These are phyloP conservation scores for Malacoraja senta DNA, from an alignment of 2,797 vertebrate genomes.

Conservation along the genomic window DNA sequence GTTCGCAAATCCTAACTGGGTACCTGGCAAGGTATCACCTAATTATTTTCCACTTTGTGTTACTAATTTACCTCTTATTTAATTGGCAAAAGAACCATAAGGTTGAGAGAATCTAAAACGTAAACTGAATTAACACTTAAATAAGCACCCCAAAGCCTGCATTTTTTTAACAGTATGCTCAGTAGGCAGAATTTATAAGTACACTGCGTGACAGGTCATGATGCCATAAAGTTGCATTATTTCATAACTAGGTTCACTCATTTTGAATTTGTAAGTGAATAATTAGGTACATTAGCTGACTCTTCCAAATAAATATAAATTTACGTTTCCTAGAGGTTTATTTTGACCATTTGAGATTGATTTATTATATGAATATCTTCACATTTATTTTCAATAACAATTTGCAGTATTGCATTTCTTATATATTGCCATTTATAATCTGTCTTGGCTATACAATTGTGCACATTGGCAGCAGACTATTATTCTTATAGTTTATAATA, in stretches of 20 bases:
- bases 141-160: no score
- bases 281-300: not conserved
- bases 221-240: not conserved
- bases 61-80: no score
- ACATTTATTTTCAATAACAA: constrained; percentile 17
- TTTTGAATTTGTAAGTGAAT: constrained; percentile 8
- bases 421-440: not conserved
- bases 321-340: constrained; percentile 17
- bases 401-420: constrained; percentile 15
- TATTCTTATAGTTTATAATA: not conserved
- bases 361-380: constrained; percentile 13
- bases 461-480: not conserved
- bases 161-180: not conserved
- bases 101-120: no score
- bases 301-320: not conserved
- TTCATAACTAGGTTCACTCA: not conserved
- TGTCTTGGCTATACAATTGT: not conserved
- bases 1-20: no score
- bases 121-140: no score
- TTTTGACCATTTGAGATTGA: constrained; percentile 1
- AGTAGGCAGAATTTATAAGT: not conserved
- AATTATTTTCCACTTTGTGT: no score
- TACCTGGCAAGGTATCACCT: no score
- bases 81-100: no score
- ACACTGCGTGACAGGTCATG: not conserved